phyloP scores from a whole-genome alignment of 2,113 vertebrate species.

The Mirza zaza region DNA sequence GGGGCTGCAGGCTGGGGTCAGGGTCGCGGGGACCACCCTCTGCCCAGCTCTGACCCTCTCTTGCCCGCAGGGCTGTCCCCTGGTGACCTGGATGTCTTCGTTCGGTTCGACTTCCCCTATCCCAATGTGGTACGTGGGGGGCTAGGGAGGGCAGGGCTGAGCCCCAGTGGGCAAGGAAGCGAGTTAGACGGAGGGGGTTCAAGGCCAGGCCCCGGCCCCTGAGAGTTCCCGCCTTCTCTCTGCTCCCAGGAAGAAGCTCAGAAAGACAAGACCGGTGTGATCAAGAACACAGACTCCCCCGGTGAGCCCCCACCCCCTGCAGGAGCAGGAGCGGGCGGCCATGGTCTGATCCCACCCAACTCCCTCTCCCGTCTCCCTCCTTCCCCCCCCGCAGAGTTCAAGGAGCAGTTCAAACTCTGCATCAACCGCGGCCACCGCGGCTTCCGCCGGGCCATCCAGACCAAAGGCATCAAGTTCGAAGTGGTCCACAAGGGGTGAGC shows the following conservation, averaged over 20 bases:
- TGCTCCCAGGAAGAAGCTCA: conserved; percentile 91
- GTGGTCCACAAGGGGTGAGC: conserved; percentile 92
- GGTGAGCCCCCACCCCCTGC: conserved; percentile 71
- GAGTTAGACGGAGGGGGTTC: neutral
- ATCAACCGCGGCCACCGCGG: conserved; percentile 90
- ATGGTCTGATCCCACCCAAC: too few relatives aligned
- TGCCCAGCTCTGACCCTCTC: neutral
- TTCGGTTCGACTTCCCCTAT: conserved; percentile 95
- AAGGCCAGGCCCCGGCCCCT: neutral
- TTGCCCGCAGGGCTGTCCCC: conserved; percentile 85
- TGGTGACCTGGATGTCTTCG: conserved; percentile 90
- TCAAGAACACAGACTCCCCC: conserved; percentile 90
- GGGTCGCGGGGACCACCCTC: accelerated
- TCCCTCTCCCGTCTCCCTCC: neutral
- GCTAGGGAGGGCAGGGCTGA: accelerated
- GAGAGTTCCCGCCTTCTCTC: neutral
- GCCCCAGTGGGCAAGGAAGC: neutral
- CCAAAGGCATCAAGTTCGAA: conserved; percentile 95
- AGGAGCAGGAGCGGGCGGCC: too few relatives aligned
- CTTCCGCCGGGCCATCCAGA: conserved; percentile 90
- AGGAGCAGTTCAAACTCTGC: conserved; percentile 91
- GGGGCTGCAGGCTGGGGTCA: neutral
- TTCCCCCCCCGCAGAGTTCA: conserved; percentile 85
- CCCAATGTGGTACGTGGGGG: conserved; percentile 87
- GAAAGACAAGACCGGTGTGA: conserved; percentile 90